A percentile compares a stretch with the other conserved stretches of the same genome.
phyloP scores from a whole-genome alignment of 2,797 vertebrate species.

The Enteromius afrohamiltoni region DNA sequence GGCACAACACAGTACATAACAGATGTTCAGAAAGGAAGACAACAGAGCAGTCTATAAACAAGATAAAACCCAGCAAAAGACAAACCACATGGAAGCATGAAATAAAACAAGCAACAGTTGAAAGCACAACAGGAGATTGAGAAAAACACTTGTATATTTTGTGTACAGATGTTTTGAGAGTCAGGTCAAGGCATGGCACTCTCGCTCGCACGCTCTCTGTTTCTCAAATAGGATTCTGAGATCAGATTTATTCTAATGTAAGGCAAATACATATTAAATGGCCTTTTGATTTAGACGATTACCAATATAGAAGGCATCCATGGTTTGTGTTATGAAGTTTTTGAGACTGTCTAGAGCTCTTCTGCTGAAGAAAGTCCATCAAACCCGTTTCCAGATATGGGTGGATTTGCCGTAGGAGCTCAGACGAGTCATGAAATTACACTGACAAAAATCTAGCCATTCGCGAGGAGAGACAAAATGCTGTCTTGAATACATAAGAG shows the following conservation, averaged over 20 bases:
- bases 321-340: conserved; percentile 44
- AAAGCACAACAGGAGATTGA: conserved; percentile 20
- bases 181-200: conserved; percentile 24
- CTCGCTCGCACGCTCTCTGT: background rate
- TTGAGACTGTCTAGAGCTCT: conserved; percentile 1
- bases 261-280: conserved; percentile 13
- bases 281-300: background rate
- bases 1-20: conserved; percentile 50
- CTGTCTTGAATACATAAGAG: conserved; percentile 9
- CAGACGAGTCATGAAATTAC: conserved; percentile 46
- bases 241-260: conserved; percentile 28
- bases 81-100: conserved; percentile 35
- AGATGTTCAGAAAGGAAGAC: conserved; percentile 23
- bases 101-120: conserved; percentile 32
- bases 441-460: conserved; percentile 25
- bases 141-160: conserved; percentile 16
- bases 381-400: conserved; percentile 34
- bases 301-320: conserved; percentile 51
- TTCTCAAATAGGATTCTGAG: conserved; percentile 21
- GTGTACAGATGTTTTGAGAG: conserved; percentile 7
- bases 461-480: conserved; percentile 29
- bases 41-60: conserved; percentile 11
- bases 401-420: conserved; percentile 39
- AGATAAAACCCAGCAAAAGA: conserved; percentile 18
- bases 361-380: conserved; percentile 25